Conservation (phyloP, 2,888 invertebrate species). For the Blastobasis adustella region DNA sequence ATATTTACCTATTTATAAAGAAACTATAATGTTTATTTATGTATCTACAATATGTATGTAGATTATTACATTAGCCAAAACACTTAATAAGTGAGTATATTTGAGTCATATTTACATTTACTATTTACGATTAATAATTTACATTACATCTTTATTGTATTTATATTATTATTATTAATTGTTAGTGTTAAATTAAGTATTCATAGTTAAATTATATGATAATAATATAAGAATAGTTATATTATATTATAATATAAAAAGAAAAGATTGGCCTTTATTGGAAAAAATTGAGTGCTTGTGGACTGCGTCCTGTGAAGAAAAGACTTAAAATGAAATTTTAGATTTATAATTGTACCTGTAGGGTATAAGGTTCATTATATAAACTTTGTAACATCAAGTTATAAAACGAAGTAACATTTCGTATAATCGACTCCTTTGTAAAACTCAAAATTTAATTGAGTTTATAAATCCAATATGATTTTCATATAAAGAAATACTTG, state of each 20-base stretch:
- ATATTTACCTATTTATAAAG: too few relatives aligned
- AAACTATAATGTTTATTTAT: too few relatives aligned
- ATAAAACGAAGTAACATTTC: neutral
- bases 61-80: too few relatives aligned
- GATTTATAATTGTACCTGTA: slow-evolving; percentile 18
- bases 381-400: neutral
- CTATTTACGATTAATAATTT: neutral
- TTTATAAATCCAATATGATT: too few relatives aligned
- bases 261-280: slow-evolving; percentile 54
- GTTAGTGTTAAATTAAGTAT: neutral
- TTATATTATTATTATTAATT: neutral
- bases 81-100: too few relatives aligned
- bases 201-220: neutral
- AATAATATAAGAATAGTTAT: neutral
- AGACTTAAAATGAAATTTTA: slow-evolving; percentile 66
- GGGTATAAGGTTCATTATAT: neutral
- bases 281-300: slow-evolving; percentile 61
- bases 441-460: too few relatives aligned
- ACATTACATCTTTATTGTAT: neutral
- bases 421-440: too few relatives aligned
- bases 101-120: too few relatives aligned
- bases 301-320: slow-evolving; percentile 65
- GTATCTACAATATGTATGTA: too few relatives aligned
- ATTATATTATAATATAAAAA: slow-evolving; percentile 10
- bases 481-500: too few relatives aligned